Evolutionary conservation across 92 coral and sea anemone genomes (phyloP).

Genomic region (Parazoanthus darwini): DNA sequence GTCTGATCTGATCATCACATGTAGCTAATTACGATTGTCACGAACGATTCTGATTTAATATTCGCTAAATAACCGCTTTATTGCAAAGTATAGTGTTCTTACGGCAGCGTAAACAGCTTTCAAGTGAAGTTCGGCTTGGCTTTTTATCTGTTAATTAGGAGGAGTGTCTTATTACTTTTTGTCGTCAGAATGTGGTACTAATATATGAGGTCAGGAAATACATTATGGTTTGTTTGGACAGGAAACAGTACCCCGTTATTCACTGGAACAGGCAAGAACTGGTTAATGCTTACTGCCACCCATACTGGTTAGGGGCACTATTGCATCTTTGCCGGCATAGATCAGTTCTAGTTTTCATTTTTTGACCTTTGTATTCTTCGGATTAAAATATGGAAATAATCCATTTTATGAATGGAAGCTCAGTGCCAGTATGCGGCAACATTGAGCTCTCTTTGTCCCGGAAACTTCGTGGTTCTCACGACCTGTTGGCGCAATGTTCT

Average conservation of each 20-base stretch:
- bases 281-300: not conserved
- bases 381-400: conserved; percentile 3
- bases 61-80: not conserved
- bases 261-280: not conserved
- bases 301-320: not conserved
- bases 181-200: too few relatives aligned
- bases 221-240: conserved; percentile 1
- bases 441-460: not conserved
- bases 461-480: conserved; percentile 16
- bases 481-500: conserved; percentile 4
- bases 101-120: not conserved
- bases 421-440: not conserved
- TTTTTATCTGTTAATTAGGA: not conserved
- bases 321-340: not conserved
- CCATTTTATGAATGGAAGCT: not conserved
- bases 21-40: conserved; percentile 1
- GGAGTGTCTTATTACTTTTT: not conserved
- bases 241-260: not conserved
- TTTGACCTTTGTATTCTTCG: not conserved
- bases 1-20: not conserved
- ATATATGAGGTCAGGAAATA: not conserved
- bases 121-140: not conserved
- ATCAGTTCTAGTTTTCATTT: not conserved
- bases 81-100: not conserved
- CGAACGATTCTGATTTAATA: not conserved